Conservation (phyloP, 2,113 vertebrate genomes). For the Rhipidura dahli region DNA sequence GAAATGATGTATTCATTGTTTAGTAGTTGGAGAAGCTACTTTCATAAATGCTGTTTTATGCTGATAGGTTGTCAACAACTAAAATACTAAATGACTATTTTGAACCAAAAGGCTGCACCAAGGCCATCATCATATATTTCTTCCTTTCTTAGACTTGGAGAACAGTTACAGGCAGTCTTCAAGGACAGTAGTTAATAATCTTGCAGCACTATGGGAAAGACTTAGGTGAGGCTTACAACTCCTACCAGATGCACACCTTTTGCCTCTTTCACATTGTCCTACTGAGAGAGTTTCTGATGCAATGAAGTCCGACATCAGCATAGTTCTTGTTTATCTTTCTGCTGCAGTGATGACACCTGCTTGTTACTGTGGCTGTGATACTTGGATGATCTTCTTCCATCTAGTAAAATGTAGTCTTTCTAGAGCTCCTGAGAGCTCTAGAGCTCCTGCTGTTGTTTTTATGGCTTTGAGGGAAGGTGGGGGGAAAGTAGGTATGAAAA, state of each 20-base stretch:
- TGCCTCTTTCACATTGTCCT: not conserved
- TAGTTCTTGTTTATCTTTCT: not conserved
- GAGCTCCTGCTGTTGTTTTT: not conserved
- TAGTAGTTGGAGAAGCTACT: not conserved
- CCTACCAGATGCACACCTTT: not conserved
- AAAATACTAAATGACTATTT: not conserved
- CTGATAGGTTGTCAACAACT: not conserved
- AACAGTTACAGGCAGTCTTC: not conserved
- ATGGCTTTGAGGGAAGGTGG: not conserved
- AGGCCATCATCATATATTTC: not conserved
- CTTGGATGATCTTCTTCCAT: not conserved
- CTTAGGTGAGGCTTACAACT: not conserved
- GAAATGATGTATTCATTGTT: not conserved
- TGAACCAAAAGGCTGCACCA: not conserved
- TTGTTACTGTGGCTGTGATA: not conserved
- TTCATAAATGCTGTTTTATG: not conserved
- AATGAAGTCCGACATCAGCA: not conserved
- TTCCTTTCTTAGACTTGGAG: slow-evolving; percentile 7
- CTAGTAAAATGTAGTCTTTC: not conserved
- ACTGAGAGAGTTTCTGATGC: not conserved
- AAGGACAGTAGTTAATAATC: not conserved
- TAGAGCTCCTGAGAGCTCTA: not conserved
- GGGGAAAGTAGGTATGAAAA: not conserved
- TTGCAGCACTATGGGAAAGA: not conserved
- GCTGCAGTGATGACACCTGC: not conserved